Evolutionary conservation across 2,797 vertebrate genomes (phyloP).

Genomic region (Macroramphosus scolopax): DNA sequence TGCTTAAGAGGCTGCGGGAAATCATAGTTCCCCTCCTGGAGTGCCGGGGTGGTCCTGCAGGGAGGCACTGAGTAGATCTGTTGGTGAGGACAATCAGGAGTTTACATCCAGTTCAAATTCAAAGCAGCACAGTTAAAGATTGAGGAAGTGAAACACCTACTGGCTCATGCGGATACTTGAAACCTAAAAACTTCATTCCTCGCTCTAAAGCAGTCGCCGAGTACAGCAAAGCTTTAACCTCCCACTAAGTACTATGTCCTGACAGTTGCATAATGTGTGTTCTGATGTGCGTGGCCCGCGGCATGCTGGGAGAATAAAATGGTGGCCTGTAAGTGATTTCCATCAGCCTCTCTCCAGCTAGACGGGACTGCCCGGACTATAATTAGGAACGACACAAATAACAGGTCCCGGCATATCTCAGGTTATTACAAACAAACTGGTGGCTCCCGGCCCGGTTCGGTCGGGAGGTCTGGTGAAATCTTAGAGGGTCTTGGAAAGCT

Average conservation of each 20-base stretch:
- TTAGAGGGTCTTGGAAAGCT: slow-evolving; percentile 58
- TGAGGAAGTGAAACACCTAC: slow-evolving; percentile 49
- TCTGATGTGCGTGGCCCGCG: slow-evolving; percentile 18
- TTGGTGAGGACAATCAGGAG: neutral
- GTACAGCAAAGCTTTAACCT: slow-evolving; percentile 5
- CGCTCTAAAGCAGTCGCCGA: slow-evolving; percentile 5
- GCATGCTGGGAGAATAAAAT: slow-evolving; percentile 47
- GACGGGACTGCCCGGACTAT: slow-evolving; percentile 47
- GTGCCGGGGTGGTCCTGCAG: slow-evolving; percentile 60
- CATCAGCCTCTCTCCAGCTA: slow-evolving; percentile 50
- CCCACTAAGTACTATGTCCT: neutral
- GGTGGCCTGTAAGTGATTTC: slow-evolving; percentile 55
- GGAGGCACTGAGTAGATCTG: slow-evolving; percentile 78
- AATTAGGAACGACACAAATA: slow-evolving; percentile 73
- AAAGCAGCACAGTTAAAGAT: slow-evolving; percentile 13
- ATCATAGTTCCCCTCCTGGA: slow-evolving; percentile 85
- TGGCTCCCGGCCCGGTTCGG: slow-evolving; percentile 41
- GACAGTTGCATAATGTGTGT: slow-evolving; percentile 21
- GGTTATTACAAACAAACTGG: slow-evolving; percentile 71
- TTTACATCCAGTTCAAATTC: neutral
- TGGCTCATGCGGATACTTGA: slow-evolving; percentile 27
- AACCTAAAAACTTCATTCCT: slow-evolving; percentile 26
- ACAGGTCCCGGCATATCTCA: slow-evolving; percentile 65
- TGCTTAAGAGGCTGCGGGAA: slow-evolving; percentile 83
- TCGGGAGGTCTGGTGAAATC: slow-evolving; percentile 55